These are phyloP conservation scores for Bombus consobrinus DNA, from an alignment of 1,140 invertebrate genomes.

Conservation along the genomic window DNA sequence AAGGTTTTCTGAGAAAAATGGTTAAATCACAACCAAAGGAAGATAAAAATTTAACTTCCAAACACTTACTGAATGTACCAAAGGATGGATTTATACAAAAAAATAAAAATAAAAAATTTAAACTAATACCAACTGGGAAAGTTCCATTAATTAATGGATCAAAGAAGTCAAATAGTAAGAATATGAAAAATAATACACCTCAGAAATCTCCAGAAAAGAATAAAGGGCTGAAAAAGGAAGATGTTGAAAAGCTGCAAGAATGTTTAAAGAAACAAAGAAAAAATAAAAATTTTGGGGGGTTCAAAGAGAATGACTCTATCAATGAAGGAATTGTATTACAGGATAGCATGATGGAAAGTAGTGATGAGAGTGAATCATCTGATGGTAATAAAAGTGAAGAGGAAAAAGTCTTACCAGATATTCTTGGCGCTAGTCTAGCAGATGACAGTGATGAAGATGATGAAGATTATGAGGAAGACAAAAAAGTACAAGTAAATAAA, in stretches of 20 bases:
- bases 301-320: constrained; percentile 31
- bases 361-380: constrained; percentile 24
- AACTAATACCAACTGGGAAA: constrained; percentile 60
- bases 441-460: constrained; percentile 59
- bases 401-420: constrained; percentile 30
- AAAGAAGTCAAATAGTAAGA: constrained; percentile 1
- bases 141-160: constrained; percentile 51
- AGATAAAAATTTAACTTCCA: neutral
- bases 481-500: constrained; percentile 52
- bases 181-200: neutral
- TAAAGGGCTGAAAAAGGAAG: constrained; percentile 21
- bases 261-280: neutral
- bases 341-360: constrained; percentile 10
- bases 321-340: constrained; percentile 45
- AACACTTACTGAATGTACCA: neutral
- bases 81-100: constrained; percentile 46
- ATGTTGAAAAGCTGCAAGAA: constrained; percentile 14
- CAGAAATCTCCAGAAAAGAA: neutral
- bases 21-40: neutral
- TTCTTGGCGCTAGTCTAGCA: constrained; percentile 51
- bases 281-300: neutral
- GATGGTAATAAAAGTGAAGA: constrained; percentile 43
- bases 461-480: constrained; percentile 45
- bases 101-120: constrained; percentile 65
- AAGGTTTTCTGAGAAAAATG: constrained; percentile 12